Conservation (phyloP, 2,797 vertebrate genomes). For the Macrochelys suwanniensis region DNA sequence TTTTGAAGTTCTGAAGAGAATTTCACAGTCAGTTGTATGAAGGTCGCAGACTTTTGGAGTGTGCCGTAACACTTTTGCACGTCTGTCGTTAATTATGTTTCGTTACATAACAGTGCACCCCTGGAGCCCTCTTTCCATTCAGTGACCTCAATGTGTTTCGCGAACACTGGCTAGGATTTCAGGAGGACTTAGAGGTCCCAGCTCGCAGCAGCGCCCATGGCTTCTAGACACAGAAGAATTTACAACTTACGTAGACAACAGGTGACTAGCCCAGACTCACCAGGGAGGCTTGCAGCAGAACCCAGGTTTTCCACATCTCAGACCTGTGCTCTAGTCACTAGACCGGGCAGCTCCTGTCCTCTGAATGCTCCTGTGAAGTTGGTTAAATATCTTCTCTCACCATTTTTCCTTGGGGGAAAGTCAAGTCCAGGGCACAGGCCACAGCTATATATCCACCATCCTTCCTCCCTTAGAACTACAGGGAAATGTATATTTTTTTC, state of each 20-base stretch:
- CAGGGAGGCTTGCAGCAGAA: neutral
- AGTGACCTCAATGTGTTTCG: fast-evolving
- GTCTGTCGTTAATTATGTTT: fast-evolving
- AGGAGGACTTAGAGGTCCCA: neutral
- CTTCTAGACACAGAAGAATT: neutral
- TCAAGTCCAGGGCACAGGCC: neutral
- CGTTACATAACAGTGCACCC: fast-evolving
- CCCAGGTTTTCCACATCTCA: conserved; percentile 21
- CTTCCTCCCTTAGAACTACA: too few species aligned
- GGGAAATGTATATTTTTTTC: too few species aligned
- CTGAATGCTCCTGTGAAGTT: conserved; percentile 18
- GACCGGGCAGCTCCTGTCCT: conserved; percentile 14
- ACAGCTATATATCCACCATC: too few species aligned
- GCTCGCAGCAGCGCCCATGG: neutral
- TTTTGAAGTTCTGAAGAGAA: neutral
- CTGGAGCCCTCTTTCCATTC: neutral
- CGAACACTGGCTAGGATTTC: neutral
- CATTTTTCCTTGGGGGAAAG: conserved; percentile 46
- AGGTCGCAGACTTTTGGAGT: neutral
- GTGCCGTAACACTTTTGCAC: fast-evolving
- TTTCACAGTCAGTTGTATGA: neutral
- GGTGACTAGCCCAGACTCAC: neutral
- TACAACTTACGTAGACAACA: neutral
- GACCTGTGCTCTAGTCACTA: neutral
- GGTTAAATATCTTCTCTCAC: conserved; percentile 39